Base-by-base conservation (phyloP, 2,888 invertebrate species). In the Stenodema calcarata region DNA sequence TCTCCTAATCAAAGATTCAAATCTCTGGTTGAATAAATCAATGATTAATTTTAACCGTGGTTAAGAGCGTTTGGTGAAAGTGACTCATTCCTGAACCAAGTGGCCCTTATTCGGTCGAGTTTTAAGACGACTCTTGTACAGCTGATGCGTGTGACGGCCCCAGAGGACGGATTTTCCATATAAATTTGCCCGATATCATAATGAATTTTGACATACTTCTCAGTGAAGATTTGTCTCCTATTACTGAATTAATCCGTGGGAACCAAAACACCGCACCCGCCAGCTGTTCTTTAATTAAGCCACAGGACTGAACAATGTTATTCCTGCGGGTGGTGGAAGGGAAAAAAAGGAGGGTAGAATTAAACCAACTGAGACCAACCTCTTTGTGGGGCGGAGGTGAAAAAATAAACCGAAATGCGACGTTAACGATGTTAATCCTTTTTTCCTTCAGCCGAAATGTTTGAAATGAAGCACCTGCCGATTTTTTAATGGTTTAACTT, bases 201-300 rank as follows among this genome's bases (percentile, higher is more conserved):
- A 35, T 35, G 7, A 35, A 4, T 35, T 35, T 35, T 35, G 2
- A 7, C 35, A 35, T 7, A 35, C 35, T 2, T 35, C 35, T 35
- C 35, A 35, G 7, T 35, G 35, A 35, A 35, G 16, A 4, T n/a
- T 50, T n/a, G 50, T 50, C 2, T 44, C 50, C n/a, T 50, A n/a
- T 12, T 23, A 9, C 18, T 70, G 70, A 11, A 70, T 23, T 30
- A 14, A 76, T 7, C 16, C 28, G 78, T 44, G 78, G 78, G 44
- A 44, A 78, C 44, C 47, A 30, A 27, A 23, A 78, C 41, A 42
- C 47, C 23, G 12, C 16, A 11, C 18, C n/a, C 78, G 18, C 41
- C 78, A 44, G 42, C 27, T 27, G 28, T 78, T 23, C 78, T 78
- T 78, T 78, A 78, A 78, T 78, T 78, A 78, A 78, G 78, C 78